These are phyloP conservation scores for Elachura formosa DNA, from an alignment of 2,113 vertebrate species.

Conservation along the genomic window DNA sequence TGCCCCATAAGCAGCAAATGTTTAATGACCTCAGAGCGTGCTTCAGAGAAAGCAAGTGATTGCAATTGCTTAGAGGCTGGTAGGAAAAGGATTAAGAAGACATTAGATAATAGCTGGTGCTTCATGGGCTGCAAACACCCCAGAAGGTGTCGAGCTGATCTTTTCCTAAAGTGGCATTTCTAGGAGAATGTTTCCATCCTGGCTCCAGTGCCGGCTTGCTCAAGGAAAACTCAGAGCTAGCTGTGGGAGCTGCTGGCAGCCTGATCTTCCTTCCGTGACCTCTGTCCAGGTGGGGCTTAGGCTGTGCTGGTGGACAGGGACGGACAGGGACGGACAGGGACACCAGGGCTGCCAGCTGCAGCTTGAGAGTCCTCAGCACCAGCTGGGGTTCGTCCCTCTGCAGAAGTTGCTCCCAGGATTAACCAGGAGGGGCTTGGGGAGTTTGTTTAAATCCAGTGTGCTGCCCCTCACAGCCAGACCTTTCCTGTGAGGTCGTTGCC, in stretches of 20 bases:
- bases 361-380: not conserved
- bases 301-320: not conserved
- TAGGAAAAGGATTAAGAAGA: not conserved
- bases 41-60: conserved; percentile 1
- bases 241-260: not conserved
- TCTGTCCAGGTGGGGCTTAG: not conserved
- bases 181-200: not conserved
- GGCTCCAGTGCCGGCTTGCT: fast-evolving
- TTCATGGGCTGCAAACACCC: not conserved
- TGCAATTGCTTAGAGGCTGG: not conserved
- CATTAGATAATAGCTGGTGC: not conserved
- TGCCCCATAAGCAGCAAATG: not conserved
- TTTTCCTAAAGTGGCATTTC: not conserved
- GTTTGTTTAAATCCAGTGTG: not conserved
- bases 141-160: not conserved
- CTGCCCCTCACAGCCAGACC: not conserved
- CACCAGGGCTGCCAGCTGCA: not conserved
- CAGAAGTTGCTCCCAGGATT: not conserved
- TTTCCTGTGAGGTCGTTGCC: not conserved
- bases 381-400: not conserved
- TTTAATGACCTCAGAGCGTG: not conserved
- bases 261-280: not conserved
- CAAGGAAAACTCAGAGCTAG: fast-evolving
- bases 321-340: no score
- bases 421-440: not conserved